A percentile compares a stretch with the other conserved stretches of the same genome.
These are phyloP conservation scores for Drymodes brunneopygia DNA, from an alignment of 2,113 vertebrate species.

Conservation along the genomic window DNA sequence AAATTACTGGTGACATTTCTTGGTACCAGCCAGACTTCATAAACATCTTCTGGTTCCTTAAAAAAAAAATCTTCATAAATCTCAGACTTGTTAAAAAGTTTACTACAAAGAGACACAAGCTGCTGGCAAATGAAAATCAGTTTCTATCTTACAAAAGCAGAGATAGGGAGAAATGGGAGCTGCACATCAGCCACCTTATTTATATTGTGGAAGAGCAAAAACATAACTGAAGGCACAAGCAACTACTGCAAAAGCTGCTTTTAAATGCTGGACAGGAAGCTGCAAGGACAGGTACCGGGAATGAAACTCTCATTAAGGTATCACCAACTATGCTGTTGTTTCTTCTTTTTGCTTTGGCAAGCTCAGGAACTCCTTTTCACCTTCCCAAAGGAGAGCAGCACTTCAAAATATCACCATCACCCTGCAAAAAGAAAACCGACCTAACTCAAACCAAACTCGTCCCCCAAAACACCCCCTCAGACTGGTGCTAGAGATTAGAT, in stretches of 20 bases:
- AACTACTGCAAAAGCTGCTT: neutral
- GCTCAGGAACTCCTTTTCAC: neutral
- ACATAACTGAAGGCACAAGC: neutral
- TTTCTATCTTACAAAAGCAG: neutral
- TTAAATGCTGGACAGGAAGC: neutral
- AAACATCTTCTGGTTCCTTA: neutral
- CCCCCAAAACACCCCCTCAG: neutral
- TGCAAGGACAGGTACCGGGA: neutral
- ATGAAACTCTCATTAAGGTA: neutral
- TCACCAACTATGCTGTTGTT: too few relatives aligned
- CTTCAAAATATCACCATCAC: neutral
- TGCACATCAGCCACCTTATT: neutral
- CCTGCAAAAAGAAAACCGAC: rapidly evolving
- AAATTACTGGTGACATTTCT: neutral
- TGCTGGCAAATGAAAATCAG: neutral
- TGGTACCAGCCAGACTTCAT: neutral
- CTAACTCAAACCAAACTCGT: neutral
- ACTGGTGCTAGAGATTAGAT: neutral
- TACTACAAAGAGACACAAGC: neutral
- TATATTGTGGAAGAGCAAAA: neutral
- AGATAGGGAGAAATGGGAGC: neutral
- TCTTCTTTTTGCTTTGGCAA: neutral
- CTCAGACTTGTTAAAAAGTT: neutral
- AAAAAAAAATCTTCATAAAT: neutral
- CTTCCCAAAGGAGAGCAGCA: neutral